Evolutionary conservation across 2,113 vertebrate species (phyloP).

Genomic region (Danio rerio): GRCz12tu NC_133177.1:38946501-38947000

Average conservation of each 20-base stretch:
- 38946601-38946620: no score
- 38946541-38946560: no score
- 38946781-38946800: slow-evolving; percentile 70
- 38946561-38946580: no score
- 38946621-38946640: no score
- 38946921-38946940: slow-evolving; percentile 88
- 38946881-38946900: slow-evolving; percentile 88
- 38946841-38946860: slow-evolving; percentile 88
- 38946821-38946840: slow-evolving; percentile 79
- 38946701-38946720: no score
- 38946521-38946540: no score
- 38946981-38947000: not conserved
- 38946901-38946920: slow-evolving; percentile 87
- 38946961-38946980: not conserved
- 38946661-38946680: no score
- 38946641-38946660: no score
- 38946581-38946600: no score
- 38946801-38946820: slow-evolving; percentile 85
- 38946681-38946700: no score
- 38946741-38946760: not conserved
- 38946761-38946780: not conserved
- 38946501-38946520: no score
- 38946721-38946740: no score
- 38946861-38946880: slow-evolving; percentile 88
- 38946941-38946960: slow-evolving; percentile 87